Conservation (phyloP, 2,113 vertebrate genomes). For the Beaufortia kweichowensis region DNA sequence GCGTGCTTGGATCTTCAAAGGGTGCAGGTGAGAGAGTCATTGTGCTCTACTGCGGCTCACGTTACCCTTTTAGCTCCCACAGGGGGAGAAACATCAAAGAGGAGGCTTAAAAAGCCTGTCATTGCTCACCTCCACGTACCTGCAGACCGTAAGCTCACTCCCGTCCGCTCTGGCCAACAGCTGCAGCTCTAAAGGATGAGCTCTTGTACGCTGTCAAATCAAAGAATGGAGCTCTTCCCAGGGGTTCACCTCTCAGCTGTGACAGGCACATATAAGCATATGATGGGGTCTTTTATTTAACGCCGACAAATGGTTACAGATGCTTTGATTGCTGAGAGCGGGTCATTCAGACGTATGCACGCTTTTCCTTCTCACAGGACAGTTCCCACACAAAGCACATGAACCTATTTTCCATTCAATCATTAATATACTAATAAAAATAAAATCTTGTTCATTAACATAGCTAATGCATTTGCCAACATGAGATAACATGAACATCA, state of each 20-base stretch:
- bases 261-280: conserved; percentile 43
- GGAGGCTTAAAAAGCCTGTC: conserved; percentile 63
- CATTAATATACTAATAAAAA: too few species aligned
- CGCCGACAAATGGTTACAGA: conserved; percentile 20
- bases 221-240: conserved; percentile 55
- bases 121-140: conserved; percentile 62
- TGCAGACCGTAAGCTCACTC: conserved; percentile 45
- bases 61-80: conserved; percentile 76
- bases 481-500: too few species aligned
- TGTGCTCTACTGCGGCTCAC: conserved; percentile 71
- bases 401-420: too few species aligned
- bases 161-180: conserved; percentile 40
- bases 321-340: neutral
- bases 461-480: too few species aligned
- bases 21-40: conserved; percentile 77
- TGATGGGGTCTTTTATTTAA: conserved; percentile 25
- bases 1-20: conserved; percentile 78
- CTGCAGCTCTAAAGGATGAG: conserved; percentile 35
- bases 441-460: too few species aligned
- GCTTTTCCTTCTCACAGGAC: neutral
- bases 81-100: conserved; percentile 73
- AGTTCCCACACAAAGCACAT: too few species aligned
- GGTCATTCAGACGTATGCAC: neutral
- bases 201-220: conserved; percentile 53
- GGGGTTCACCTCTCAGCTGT: conserved; percentile 32